A percentile compares a stretch with the other conserved stretches of the same genome.
Conservation (phyloP, 2,113 vertebrate species). For the Eulemur macaco region DNA sequence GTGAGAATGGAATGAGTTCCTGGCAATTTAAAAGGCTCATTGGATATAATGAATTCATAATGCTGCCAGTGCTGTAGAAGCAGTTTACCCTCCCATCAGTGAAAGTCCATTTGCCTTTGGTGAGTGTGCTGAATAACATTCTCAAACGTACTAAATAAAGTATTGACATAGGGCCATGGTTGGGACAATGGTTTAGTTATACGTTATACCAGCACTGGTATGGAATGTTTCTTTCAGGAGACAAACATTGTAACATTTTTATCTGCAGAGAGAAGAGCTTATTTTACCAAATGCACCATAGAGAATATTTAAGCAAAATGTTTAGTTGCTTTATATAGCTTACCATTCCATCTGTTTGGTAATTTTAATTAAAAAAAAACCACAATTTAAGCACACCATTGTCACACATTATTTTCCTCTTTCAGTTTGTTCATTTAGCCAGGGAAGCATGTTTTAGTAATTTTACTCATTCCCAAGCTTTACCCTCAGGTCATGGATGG, state of each 20-base stretch:
- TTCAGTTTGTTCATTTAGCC: not conserved
- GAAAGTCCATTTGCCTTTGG: not conserved
- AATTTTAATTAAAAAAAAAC: conserved; percentile 42
- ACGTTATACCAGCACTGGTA: not conserved
- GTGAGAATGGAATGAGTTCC: not conserved
- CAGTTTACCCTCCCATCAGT: not conserved
- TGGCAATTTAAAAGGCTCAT: not conserved
- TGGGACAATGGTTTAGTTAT: conserved; percentile 13
- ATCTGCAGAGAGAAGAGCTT: not conserved
- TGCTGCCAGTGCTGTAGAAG: not conserved
- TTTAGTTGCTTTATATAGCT: conserved; percentile 24
- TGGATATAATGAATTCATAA: not conserved
- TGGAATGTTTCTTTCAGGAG: not conserved
- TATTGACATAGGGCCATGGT: not conserved
- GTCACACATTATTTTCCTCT: not conserved
- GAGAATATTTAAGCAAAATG: conserved; percentile 43
- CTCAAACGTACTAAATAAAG: conserved; percentile 53
- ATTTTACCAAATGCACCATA: not conserved
- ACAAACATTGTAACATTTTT: not conserved
- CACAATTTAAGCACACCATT: not conserved
- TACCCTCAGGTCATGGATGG: not conserved
- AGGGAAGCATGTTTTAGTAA: not conserved
- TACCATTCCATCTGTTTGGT: not conserved
- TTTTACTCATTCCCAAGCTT: not conserved
- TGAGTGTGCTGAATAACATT: not conserved